These are phyloP conservation scores for Zophobas atratus DNA, from an alignment of 1,140 invertebrate species.

Conservation along the genomic window DNA sequence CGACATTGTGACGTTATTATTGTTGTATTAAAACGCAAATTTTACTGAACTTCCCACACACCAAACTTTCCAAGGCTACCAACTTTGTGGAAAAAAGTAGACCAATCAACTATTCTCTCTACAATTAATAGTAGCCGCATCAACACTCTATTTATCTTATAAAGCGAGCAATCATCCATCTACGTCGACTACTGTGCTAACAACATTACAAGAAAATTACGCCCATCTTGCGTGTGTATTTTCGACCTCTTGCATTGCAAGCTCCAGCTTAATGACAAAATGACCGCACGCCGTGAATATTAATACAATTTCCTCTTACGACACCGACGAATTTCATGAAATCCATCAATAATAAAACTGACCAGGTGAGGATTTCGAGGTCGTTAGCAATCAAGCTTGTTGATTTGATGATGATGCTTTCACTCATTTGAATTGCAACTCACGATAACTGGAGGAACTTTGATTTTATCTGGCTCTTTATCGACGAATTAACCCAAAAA, in stretches of 20 bases:
- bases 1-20: too few relatives aligned
- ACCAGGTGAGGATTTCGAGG: constrained; percentile 8
- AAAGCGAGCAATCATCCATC: too few relatives aligned
- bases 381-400: constrained; percentile 6
- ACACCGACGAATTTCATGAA: background rate
- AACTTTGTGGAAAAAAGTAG: too few relatives aligned
- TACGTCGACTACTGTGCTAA: background rate
- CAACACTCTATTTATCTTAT: too few relatives aligned
- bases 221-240: background rate
- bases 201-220: constrained; percentile 7
- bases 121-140: too few relatives aligned
- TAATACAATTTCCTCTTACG: constrained; percentile 9
- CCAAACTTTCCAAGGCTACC: too few relatives aligned
- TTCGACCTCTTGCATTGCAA: constrained; percentile 8
- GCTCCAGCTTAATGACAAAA: constrained; percentile 9
- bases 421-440: constrained; percentile 9
- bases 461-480: background rate
- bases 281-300: constrained; percentile 16
- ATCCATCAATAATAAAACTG: background rate
- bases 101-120: too few relatives aligned
- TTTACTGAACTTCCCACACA: too few relatives aligned
- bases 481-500: constrained; percentile 10
- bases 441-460: background rate
- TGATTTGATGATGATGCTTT: background rate
- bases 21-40: too few relatives aligned